Conservation (phyloP, 2,113 vertebrate species). For the Tamias sibiricus region DNA sequence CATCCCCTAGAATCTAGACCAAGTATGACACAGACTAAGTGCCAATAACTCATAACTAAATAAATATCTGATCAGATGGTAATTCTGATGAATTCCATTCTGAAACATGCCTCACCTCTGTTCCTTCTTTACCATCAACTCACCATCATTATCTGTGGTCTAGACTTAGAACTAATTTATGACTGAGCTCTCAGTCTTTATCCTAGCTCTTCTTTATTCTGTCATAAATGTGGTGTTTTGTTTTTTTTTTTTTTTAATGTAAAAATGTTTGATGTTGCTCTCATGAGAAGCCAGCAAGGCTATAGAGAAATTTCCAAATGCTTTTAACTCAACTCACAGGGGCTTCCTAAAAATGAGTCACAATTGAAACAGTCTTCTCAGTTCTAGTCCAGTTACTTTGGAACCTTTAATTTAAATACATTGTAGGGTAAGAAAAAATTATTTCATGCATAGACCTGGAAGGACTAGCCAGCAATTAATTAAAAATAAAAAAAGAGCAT, state of each 20-base stretch:
- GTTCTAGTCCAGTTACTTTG: background rate
- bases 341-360: background rate
- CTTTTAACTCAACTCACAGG: background rate
- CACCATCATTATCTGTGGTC: background rate
- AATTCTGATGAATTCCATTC: background rate
- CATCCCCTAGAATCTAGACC: background rate
- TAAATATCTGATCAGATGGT: background rate
- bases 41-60: background rate
- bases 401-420: background rate
- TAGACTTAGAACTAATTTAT: background rate
- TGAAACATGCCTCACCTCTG: background rate
- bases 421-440: background rate
- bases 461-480: background rate
- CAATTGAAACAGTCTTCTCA: slow-evolving; percentile 3
- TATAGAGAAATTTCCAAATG: background rate
- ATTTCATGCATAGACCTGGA: background rate
- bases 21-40: background rate
- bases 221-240: background rate
- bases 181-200: background rate
- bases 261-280: background rate
- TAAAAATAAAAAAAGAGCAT: background rate
- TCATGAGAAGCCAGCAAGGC: background rate
- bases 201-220: background rate
- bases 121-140: slow-evolving; percentile 3
- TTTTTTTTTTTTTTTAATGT: background rate